Conservation (phyloP, 2,888 invertebrate species). For the Agrypnus murinus region DNA sequence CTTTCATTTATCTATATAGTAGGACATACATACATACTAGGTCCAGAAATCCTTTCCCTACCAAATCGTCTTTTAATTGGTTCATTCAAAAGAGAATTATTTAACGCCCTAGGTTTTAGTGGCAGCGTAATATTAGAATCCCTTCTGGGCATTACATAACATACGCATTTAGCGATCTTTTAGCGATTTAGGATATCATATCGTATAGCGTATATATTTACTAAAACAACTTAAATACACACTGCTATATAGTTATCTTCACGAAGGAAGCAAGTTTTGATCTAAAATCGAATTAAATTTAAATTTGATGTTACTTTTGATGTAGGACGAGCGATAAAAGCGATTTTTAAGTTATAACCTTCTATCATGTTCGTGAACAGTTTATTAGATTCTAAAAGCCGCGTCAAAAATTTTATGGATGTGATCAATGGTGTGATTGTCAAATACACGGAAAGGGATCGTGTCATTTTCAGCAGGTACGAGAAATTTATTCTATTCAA, state of each 20-base stretch:
- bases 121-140: background rate
- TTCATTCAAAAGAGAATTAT: conserved; percentile 9
- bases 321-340: too few species aligned
- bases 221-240: conserved; percentile 7
- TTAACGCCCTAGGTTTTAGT: background rate
- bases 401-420: background rate
- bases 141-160: conserved; percentile 21
- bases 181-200: too few species aligned
- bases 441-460: background rate
- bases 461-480: background rate
- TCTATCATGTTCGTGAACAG: background rate
- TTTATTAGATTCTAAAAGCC: conserved; percentile 10
- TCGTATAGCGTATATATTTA: background rate
- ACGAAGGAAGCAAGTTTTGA: background rate
- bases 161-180: conserved; percentile 17
- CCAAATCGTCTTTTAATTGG: conserved; percentile 8
- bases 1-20: too few species aligned
- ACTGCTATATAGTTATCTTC: conserved; percentile 19
- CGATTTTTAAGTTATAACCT: too few species aligned
- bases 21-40: too few species aligned
- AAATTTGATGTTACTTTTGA: too few species aligned
- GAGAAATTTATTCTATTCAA: too few species aligned
- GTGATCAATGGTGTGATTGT: conserved; percentile 5
- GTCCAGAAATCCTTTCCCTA: conserved; percentile 11
- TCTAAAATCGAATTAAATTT: too few species aligned